These are phyloP conservation scores for Tromatobia lineatoria DNA, from an alignment of 2,888 invertebrate genomes.

Conservation along the genomic window DNA sequence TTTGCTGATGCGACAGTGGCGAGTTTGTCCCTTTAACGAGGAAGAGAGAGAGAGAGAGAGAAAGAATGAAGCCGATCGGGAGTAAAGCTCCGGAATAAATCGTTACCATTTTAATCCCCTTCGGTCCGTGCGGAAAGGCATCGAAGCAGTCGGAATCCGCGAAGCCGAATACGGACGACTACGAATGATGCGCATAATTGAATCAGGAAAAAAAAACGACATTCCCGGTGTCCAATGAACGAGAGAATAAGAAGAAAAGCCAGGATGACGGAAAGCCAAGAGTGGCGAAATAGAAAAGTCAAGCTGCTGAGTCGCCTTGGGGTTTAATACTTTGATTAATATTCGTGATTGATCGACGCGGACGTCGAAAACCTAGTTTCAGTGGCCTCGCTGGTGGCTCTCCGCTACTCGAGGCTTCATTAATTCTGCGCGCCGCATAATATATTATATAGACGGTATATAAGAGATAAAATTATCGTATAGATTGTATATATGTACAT, in stretches of 20 bases:
- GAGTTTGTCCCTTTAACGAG: conserved; percentile 18
- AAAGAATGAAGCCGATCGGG: conserved; percentile 47
- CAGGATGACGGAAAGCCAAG: conserved; percentile 10
- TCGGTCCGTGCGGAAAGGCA: conserved; percentile 26
- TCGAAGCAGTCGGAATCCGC: neutral
- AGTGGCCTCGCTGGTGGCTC: neutral
- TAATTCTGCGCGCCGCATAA: conserved; percentile 9
- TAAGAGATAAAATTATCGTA: neutral
- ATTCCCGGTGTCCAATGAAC: neutral
- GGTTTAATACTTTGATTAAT: conserved; percentile 8
- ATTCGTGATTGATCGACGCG: conserved; percentile 44
- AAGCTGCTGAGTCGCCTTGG: neutral
- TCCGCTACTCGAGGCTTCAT: conserved; percentile 14
- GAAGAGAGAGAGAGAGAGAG: conserved; percentile 11
- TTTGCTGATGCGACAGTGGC: conserved; percentile 21
- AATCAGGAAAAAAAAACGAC: conserved; percentile 15
- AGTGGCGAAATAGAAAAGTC: conserved; percentile 25
- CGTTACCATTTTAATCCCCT: conserved; percentile 61
- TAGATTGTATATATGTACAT: too few relatives aligned
- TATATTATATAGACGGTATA: conserved; percentile 1
- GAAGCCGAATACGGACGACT: neutral
- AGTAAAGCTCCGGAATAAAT: conserved; percentile 66
- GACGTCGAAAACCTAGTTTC: conserved; percentile 23
- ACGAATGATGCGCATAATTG: conserved; percentile 9
- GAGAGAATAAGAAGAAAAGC: neutral